Evolutionary conservation across 2,888 invertebrate species (phyloP).

Genomic region (Thyatira batis): DNA sequence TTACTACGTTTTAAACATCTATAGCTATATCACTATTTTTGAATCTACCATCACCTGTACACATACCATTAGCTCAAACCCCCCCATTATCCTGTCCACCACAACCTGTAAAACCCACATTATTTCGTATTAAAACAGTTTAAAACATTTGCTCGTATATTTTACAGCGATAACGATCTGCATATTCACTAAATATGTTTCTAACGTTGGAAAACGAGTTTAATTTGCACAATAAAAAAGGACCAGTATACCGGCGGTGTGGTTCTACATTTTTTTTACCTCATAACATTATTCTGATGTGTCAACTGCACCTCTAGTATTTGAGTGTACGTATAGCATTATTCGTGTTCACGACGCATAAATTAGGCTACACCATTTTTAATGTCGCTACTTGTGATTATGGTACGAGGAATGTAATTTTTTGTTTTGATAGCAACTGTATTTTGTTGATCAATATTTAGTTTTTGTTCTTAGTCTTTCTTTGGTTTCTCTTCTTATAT

Average conservation of each 20-base stretch:
- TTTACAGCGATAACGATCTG: constrained; percentile 3
- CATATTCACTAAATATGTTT: constrained; percentile 3
- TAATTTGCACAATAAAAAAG: constrained; percentile 23
- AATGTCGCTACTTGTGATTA: constrained; percentile 12
- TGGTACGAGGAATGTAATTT: neutral
- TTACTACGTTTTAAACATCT: neutral
- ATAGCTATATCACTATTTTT: neutral
- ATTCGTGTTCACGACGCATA: constrained; percentile 54
- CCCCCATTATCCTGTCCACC: neutral
- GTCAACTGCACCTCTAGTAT: constrained; percentile 48
- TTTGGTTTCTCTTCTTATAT: too few species aligned
- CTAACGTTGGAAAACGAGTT: constrained; percentile 11
- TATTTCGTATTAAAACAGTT: neutral
- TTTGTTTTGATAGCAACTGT: neutral
- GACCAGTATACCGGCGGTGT: constrained; percentile 24
- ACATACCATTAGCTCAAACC: neutral
- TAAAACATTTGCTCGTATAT: neutral
- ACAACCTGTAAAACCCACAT: neutral
- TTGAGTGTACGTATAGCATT: constrained; percentile 36
- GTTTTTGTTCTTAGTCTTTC: too few species aligned
- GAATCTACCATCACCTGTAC: neutral
- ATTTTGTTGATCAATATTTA: neutral
- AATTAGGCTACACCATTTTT: constrained; percentile 38
- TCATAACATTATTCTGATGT: constrained; percentile 47
- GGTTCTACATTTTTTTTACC: constrained; percentile 25